phyloP scores from a whole-genome alignment of 2,113 vertebrate species.

The Copsychus sechellarum region DNA sequence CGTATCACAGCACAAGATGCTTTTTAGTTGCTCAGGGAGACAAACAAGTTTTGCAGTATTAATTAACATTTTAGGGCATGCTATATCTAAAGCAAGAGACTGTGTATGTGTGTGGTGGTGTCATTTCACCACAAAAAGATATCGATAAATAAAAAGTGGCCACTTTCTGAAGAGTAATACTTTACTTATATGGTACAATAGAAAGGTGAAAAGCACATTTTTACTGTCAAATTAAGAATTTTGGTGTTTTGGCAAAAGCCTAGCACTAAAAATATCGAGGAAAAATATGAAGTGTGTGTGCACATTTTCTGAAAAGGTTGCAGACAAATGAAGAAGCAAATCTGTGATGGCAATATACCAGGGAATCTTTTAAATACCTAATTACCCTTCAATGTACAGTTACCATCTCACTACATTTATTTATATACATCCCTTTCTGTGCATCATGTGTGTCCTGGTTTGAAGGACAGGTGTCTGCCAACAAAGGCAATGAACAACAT shows the following conservation, averaged over 20 bases:
- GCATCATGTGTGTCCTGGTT: too few species aligned
- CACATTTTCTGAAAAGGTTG: not conserved
- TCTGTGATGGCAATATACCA: not conserved
- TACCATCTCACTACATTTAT: not conserved
- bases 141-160: not conserved
- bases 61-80: slow-evolving; percentile 40
- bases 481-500: too few species aligned
- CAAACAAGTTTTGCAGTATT: not conserved
- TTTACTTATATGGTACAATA: not conserved
- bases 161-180: not conserved
- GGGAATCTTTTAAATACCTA: not conserved
- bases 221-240: not conserved
- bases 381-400: not conserved
- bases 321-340: not conserved
- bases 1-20: not conserved
- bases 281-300: not conserved
- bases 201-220: not conserved
- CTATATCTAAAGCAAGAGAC: not conserved
- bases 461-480: too few species aligned
- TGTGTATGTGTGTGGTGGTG: not conserved
- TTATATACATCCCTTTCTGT: not conserved
- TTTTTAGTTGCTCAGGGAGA: not conserved
- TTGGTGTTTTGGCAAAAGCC: not conserved
- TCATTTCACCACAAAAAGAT: not conserved
- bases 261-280: not conserved